Conservation (phyloP, 1,140 invertebrate species). For the Pollicipes pollicipes region DNA sequence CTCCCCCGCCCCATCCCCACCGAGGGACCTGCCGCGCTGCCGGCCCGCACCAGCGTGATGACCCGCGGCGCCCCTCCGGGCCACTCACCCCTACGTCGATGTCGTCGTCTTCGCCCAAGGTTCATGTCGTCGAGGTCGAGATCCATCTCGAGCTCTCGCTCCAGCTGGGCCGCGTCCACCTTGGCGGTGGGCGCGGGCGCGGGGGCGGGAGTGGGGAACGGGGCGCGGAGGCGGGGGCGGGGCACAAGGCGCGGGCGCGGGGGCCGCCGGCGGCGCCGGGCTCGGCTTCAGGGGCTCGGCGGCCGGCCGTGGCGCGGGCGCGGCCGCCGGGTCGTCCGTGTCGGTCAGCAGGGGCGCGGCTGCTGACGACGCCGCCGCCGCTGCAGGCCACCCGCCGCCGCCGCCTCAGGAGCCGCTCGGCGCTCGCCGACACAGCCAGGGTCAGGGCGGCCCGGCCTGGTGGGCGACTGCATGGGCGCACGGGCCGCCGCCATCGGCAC, state of each 20-base stretch:
- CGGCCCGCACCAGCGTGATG: no score
- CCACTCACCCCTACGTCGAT: conserved; percentile 16
- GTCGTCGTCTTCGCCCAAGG: conserved; percentile 17
- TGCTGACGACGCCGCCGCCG: not conserved
- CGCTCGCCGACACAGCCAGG: no score
- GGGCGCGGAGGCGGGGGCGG: conserved; percentile 8
- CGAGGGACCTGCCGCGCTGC: no score
- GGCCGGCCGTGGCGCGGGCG: no score
- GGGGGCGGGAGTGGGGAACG: not conserved
- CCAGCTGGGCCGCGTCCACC: conserved; percentile 9
- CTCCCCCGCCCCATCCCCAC: no score
- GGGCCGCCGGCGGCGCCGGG: conserved; percentile 4
- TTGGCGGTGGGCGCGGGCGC: not conserved
- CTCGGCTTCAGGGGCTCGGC: no score
- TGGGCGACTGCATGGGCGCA: no score
- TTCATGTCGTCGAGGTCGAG: conserved; percentile 13
- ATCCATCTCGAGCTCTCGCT: conserved; percentile 17
- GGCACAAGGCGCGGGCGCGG: conserved; percentile 7
- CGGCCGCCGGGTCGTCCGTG: not conserved
- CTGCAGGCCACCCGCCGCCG: not conserved
- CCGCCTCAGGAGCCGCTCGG: not conserved
- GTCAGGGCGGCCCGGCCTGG: no score
- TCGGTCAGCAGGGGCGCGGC: not conserved
- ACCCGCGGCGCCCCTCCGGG: not conserved
- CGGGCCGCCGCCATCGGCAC: no score